Conservation (phyloP, 2,113 vertebrate species). For the Bagarius yarrelli region DNA sequence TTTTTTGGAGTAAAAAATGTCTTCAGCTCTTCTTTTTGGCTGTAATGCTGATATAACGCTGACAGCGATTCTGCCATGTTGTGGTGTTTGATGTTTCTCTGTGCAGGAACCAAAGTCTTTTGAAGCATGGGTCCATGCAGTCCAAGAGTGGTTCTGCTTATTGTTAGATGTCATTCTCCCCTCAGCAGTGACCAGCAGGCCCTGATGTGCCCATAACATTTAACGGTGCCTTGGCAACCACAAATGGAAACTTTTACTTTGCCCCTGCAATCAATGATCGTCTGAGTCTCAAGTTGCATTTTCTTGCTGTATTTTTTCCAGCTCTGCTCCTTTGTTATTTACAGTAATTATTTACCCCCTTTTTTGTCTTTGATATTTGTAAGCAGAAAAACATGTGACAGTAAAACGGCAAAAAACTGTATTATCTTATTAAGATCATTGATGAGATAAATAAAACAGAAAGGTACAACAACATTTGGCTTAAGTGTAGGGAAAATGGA, state of each 20-base stretch:
- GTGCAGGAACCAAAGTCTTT: slow-evolving; percentile 63
- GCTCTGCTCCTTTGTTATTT: slow-evolving; percentile 50
- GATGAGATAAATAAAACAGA: slow-evolving; percentile 61
- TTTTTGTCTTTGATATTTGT: slow-evolving; percentile 59
- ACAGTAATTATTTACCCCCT: slow-evolving; percentile 56
- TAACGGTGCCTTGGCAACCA: slow-evolving; percentile 75
- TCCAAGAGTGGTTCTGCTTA: slow-evolving; percentile 73
- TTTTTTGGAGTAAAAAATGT: not conserved
- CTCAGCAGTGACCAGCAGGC: slow-evolving; percentile 74
- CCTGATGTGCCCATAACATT: slow-evolving; percentile 78
- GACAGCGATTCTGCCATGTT: slow-evolving; percentile 12
- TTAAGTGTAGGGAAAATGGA: slow-evolving; percentile 48
- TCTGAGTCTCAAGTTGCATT: slow-evolving; percentile 57
- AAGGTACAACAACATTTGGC: slow-evolving; percentile 68
- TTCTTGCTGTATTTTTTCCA: slow-evolving; percentile 37
- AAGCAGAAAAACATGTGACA: slow-evolving; percentile 47
- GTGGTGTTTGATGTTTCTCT: slow-evolving; percentile 43
- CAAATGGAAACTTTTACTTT: slow-evolving; percentile 76
- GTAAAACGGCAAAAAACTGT: slow-evolving; percentile 43
- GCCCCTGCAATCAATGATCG: slow-evolving; percentile 64
- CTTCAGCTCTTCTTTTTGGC: not conserved
- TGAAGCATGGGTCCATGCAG: slow-evolving; percentile 65
- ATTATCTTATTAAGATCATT: slow-evolving; percentile 68
- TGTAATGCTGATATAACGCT: slow-evolving; percentile 27
- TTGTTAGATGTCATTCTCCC: slow-evolving; percentile 76